These are phyloP conservation scores for Drosophila tanythrix DNA, from an alignment of 2,888 invertebrate species.

Conservation along the genomic window DNA sequence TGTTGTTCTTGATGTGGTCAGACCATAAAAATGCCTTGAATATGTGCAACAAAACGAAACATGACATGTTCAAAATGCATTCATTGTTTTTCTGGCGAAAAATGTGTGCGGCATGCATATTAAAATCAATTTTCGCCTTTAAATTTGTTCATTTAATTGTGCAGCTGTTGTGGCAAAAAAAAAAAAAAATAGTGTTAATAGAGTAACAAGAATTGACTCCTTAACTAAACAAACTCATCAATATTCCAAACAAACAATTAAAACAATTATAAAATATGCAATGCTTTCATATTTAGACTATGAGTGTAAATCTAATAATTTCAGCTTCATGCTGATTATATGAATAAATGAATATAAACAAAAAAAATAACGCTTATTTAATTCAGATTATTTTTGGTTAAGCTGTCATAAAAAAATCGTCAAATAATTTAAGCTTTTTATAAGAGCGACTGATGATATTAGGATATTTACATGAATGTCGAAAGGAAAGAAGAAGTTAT, in stretches of 20 bases:
- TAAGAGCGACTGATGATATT: background rate
- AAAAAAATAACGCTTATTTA: background rate
- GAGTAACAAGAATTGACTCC: background rate
- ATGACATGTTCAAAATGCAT: conserved; percentile 45
- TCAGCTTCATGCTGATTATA: background rate
- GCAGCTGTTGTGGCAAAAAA: conserved; percentile 15
- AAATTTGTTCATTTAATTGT: conserved; percentile 25
- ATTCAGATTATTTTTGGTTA: background rate
- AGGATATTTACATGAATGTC: background rate
- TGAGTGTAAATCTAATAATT: background rate
- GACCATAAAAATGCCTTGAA: conserved; percentile 28
- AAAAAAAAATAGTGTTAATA: conserved; percentile 12
- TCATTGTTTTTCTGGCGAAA: conserved; percentile 22
- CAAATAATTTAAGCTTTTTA: background rate
- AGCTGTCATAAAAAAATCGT: background rate
- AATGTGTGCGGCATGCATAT: conserved; percentile 39
- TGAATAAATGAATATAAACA: background rate
- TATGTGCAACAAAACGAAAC: conserved; percentile 10
- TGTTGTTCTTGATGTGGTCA: conserved; percentile 30
- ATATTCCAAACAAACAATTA: background rate
- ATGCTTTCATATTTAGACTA: background rate
- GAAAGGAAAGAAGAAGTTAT: background rate
- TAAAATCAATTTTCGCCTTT: conserved; percentile 36
- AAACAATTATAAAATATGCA: background rate
- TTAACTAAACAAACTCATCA: conserved; percentile 6